These are phyloP conservation scores for Ascidia mentula DNA, from an alignment of 23 tunicate genomes.

Conservation along the genomic window DNA sequence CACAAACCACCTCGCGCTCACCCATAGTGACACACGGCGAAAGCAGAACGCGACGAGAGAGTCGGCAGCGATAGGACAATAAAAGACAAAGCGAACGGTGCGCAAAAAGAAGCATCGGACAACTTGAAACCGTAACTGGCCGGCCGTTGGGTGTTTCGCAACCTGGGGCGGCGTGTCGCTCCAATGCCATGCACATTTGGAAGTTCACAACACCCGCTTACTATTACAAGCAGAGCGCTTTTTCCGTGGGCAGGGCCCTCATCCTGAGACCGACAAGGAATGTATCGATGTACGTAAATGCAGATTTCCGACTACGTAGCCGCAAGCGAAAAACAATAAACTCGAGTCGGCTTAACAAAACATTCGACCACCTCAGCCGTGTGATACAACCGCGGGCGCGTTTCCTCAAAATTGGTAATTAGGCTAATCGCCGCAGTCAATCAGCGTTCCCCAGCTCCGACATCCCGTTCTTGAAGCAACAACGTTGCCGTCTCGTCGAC, in stretches of 20 bases:
- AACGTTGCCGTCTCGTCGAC: neutral
- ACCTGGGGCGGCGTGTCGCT: neutral
- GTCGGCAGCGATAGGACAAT: conserved; percentile 2
- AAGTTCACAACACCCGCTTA: no score
- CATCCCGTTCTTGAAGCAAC: neutral
- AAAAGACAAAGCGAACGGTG: neutral
- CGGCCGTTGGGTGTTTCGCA: no score
- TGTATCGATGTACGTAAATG: neutral
- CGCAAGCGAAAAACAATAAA: neutral
- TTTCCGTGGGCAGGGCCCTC: neutral
- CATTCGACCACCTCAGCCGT: conserved; percentile 7
- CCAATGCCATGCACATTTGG: neutral
- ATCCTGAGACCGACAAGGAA: neutral
- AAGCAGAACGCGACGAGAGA: conserved; percentile 8
- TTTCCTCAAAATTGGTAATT: neutral
- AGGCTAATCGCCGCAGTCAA: neutral
- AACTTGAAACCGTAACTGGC: conserved; percentile 6
- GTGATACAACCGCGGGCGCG: neutral
- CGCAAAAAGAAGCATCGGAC: neutral
- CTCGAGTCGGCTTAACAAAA: no score
- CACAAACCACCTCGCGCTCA: neutral
- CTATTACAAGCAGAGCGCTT: no score
- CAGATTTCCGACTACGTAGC: neutral
- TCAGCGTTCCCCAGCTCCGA: neutral
- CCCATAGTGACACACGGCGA: neutral